Conservation (phyloP, 2,797 vertebrate genomes). For the Tangara arthus region DNA sequence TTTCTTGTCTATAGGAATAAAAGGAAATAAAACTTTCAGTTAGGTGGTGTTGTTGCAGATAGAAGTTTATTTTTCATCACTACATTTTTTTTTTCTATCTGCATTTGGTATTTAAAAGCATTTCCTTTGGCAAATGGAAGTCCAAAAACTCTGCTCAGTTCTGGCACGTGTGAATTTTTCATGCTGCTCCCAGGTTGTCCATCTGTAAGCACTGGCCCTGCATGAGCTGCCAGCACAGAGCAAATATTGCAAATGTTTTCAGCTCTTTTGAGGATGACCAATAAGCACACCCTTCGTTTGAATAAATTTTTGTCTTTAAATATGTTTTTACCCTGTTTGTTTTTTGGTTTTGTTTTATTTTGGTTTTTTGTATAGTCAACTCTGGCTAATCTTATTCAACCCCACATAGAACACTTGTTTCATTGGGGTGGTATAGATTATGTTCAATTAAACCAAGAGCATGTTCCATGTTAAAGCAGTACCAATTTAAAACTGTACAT, state of each 20-base stretch:
- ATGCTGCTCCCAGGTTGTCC: constrained; percentile 24
- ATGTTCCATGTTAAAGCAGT: not conserved
- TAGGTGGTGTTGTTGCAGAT: not conserved
- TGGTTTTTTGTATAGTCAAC: not conserved
- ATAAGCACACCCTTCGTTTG: not conserved
- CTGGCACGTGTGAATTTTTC: not conserved
- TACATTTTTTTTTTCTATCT: not conserved
- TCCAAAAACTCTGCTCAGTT: not conserved
- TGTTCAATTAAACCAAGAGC: not conserved
- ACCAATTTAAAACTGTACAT: not conserved
- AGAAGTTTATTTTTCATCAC: not conserved
- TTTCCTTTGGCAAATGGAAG: constrained; percentile 16
- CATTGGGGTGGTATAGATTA: not conserved
- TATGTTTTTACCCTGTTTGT: not conserved
- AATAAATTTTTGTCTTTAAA: not conserved
- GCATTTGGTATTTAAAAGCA: not conserved
- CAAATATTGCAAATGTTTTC: not conserved
- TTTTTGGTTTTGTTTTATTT: not conserved
- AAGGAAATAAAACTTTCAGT: not conserved
- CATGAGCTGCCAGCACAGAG: not conserved
- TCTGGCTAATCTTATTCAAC: not conserved
- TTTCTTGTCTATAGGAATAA: not conserved
- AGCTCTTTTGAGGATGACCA: not conserved
- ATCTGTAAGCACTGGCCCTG: constrained; percentile 16
- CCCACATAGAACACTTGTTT: not conserved